These are phyloP conservation scores for Ctenomys sociabilis DNA, from an alignment of 2,113 vertebrate species.

Conservation along the genomic window DNA sequence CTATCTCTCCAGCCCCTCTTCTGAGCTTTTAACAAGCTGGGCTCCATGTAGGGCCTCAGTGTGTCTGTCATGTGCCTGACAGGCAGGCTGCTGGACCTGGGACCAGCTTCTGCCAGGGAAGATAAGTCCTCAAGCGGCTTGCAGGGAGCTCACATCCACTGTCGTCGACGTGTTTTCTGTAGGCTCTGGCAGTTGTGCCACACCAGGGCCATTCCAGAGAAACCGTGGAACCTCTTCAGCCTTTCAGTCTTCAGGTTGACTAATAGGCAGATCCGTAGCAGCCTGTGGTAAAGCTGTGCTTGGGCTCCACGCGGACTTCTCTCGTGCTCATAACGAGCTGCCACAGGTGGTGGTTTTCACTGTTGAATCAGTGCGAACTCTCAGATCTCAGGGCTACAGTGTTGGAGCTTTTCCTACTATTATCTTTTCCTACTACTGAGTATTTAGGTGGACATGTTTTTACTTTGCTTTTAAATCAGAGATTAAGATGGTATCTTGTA, in stretches of 20 bases:
- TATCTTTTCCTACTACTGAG: background rate
- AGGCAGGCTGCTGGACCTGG: background rate
- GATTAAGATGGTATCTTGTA: background rate
- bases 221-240: background rate
- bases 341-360: background rate
- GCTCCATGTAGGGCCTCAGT: background rate
- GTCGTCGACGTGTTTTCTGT: background rate
- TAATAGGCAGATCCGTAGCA: background rate
- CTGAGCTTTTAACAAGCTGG: background rate
- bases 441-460: background rate
- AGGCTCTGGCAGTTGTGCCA: background rate
- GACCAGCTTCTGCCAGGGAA: background rate
- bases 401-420: no score
- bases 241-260: background rate
- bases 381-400: background rate
- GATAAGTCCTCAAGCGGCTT: background rate
- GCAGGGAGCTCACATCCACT: background rate
- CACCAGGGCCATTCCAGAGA: background rate
- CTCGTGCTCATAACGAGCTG: background rate
- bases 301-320: background rate
- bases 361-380: background rate
- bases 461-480: slow-evolving; percentile 54
- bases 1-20: no score
- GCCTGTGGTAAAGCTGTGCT: background rate
- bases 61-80: background rate